A percentile compares a stretch with the other conserved stretches of the same genome.
These are phyloP conservation scores for Premnoplex brunnescens DNA, from an alignment of 2,797 vertebrate species.

Conservation along the genomic window DNA sequence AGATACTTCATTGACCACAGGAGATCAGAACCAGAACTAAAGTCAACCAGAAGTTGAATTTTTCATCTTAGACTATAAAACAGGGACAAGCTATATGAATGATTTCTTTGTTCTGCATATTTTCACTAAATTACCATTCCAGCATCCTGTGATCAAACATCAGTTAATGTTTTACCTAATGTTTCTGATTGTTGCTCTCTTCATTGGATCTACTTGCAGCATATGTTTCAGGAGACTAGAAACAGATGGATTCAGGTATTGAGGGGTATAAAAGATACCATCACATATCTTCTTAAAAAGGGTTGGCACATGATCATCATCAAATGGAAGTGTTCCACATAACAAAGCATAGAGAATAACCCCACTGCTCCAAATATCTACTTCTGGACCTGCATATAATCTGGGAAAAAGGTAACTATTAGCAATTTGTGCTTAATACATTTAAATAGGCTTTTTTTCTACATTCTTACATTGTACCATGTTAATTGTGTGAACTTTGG, in stretches of 20 bases:
- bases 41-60: not conserved
- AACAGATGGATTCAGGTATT: slow-evolving; percentile 93
- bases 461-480: not conserved
- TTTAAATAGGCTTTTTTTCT: not conserved
- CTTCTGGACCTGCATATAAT: slow-evolving; percentile 94
- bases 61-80: not conserved
- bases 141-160: not conserved
- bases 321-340: slow-evolving; percentile 95
- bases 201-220: slow-evolving; percentile 99
- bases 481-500: not conserved
- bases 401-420: slow-evolving; percentile 66
- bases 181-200: slow-evolving; percentile 94
- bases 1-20: not conserved
- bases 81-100: not conserved
- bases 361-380: slow-evolving; percentile 98
- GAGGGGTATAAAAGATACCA: slow-evolving; percentile 97
- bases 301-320: slow-evolving; percentile 98
- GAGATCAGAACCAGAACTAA: not conserved
- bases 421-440: not conserved
- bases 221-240: slow-evolving; percentile 95
- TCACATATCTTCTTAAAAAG: slow-evolving; percentile 99
- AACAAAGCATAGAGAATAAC: slow-evolving; percentile 97
- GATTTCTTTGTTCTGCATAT: not conserved
- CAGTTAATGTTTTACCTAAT: slow-evolving; percentile 82
- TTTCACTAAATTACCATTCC: not conserved